These are phyloP conservation scores for Myotis yumanensis DNA, from an alignment of 2,113 vertebrate genomes.

Conservation along the genomic window DNA sequence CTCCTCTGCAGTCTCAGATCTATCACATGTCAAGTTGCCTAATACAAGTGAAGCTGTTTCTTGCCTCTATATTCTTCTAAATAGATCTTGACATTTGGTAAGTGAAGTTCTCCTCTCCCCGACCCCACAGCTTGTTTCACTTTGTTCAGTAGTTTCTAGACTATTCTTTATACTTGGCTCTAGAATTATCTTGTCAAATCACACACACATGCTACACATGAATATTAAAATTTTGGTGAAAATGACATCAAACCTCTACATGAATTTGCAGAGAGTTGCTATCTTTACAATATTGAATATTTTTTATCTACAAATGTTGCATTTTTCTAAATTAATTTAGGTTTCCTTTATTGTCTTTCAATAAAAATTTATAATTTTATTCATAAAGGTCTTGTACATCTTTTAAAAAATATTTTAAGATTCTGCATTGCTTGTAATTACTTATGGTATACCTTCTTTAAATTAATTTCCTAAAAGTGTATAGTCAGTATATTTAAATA, in stretches of 20 bases:
- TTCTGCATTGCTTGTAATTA: not conserved
- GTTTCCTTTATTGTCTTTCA: not conserved
- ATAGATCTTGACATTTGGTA: not conserved
- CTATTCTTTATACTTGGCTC: not conserved
- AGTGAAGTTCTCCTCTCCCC: not conserved
- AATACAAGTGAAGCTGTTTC: not conserved
- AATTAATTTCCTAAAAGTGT: not conserved
- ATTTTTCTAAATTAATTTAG: not conserved
- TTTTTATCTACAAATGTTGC: not conserved
- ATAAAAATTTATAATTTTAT: not conserved
- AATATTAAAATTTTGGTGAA: not conserved
- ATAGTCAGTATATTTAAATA: not conserved
- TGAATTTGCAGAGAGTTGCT: not conserved
- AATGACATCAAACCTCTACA: not conserved
- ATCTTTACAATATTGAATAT: not conserved
- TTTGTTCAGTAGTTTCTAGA: not conserved
- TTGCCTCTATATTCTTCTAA: not conserved
- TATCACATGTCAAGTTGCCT: not conserved
- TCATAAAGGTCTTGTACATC: not conserved
- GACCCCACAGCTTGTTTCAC: not conserved
- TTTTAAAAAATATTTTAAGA: not conserved
- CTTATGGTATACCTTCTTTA: not conserved
- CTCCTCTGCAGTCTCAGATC: not conserved
- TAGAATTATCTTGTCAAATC: conserved; percentile 11
- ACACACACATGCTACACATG: not conserved